Base-by-base conservation (phyloP, 2,797 vertebrate species). In the Gorsachius magnificus region DNA sequence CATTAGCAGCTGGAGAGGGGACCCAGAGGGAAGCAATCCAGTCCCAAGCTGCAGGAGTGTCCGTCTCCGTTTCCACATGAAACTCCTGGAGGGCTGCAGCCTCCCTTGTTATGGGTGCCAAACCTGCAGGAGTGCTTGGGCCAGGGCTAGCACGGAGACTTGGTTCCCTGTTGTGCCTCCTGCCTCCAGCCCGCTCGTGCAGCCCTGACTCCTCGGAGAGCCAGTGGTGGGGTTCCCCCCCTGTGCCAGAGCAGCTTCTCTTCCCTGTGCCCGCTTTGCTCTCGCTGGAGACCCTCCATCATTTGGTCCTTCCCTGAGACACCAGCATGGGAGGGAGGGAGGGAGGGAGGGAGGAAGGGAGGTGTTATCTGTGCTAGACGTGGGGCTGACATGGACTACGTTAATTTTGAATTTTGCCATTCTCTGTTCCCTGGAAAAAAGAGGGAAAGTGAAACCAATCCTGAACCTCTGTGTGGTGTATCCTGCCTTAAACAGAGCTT, bases 211-310 rank as follows among this genome's bases (percentile, higher is more conserved):
- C 25, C 53, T 48, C 19, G 8, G 15, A 29, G 10, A 29, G 13
- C 4, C 0, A 1, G 14, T 0, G 19, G 14, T 12, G 51, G 24
- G 26, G 17, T 11, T 65, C 16, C 12, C 25, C 0, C 0, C 17
- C 16, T 45, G 18, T 28, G 17, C 21, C 45, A 64, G 33, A 46
- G 26, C 15, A 38, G 3, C 15, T 79, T 38, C 13, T 38, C 21
- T 77, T 71, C 61, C 24, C 31, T 3, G 0, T 36, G 24, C 9
- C 53, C 17, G 9, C n/a, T 36, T 22, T 24, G 13, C n/a, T n/a
- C 20, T 58, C 43, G 6, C 33, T 25, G 70, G 25, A 68, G 14
- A 36, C 17, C 0, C 1, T 38, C 19, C 33, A 6, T 11, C 17
- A 2, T 64, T 84, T 33, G 45, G 8, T 53, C 28, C 63, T 92